Evolutionary conservation across 2,797 vertebrate genomes (phyloP).

Genomic region (Scolopax rusticola): DNA sequence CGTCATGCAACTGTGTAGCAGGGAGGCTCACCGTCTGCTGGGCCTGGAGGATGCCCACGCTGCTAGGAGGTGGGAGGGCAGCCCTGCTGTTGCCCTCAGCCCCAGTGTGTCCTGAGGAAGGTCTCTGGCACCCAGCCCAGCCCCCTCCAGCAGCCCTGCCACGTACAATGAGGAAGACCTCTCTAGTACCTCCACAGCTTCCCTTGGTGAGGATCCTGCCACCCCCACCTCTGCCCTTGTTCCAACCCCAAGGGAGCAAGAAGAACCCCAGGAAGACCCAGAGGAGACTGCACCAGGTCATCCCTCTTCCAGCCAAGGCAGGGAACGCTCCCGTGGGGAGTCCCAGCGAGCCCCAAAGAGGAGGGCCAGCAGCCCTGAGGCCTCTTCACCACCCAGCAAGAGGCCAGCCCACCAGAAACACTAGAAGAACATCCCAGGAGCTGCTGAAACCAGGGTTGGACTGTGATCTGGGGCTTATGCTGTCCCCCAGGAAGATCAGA

Average conservation of each 20-base stretch:
- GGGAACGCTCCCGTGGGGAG: not conserved
- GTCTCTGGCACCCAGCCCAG: not conserved
- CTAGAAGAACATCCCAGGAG: not conserved
- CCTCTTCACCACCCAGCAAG: not conserved
- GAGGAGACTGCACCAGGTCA: not conserved
- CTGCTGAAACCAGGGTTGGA: not conserved
- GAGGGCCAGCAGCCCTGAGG: not conserved
- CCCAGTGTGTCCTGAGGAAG: not conserved
- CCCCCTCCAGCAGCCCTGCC: not conserved
- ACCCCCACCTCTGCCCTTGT: fast-evolving
- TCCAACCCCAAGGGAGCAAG: not conserved
- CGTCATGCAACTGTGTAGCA: fast-evolving
- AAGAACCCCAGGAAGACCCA: not conserved
- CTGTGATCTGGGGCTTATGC: too few relatives aligned
- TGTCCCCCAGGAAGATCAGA: too few relatives aligned
- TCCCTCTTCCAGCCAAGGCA: not conserved
- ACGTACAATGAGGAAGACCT: too few relatives aligned
- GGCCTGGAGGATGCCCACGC: not conserved
- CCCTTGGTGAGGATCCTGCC: not conserved
- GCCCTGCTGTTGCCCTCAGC: not conserved
- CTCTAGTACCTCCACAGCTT: not conserved
- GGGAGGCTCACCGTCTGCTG: too few relatives aligned
- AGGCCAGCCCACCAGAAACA: not conserved
- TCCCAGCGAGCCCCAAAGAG: not conserved
- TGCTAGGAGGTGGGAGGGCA: not conserved